Conservation (phyloP, 2,797 vertebrate species). For the Gadopsis bispinosus region DNA sequence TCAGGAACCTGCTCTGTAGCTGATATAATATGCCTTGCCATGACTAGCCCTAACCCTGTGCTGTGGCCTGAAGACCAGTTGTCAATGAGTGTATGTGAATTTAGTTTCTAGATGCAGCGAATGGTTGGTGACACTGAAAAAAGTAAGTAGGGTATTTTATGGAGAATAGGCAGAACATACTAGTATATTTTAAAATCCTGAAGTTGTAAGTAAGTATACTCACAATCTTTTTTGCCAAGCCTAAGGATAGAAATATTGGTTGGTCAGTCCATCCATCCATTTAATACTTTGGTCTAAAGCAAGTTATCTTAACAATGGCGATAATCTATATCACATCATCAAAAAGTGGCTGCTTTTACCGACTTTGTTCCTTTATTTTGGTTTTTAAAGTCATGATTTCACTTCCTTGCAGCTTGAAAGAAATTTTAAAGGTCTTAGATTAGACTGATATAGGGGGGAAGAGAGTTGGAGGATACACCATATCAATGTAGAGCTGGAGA, state of each 20-base stretch:
- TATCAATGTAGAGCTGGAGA: slow-evolving; percentile 36
- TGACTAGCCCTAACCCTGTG: not conserved
- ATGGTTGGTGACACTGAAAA: slow-evolving; percentile 25
- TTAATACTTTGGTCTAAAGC: not conserved
- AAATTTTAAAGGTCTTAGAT: not conserved
- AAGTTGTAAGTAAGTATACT: not conserved
- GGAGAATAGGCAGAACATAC: slow-evolving; percentile 5
- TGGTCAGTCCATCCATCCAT: not conserved
- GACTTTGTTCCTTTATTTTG: not conserved
- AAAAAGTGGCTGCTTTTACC: not conserved
- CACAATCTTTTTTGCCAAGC: not conserved
- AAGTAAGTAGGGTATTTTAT: slow-evolving; percentile 43
- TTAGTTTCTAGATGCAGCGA: slow-evolving; percentile 46
- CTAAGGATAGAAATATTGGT: not conserved
- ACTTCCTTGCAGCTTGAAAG: slow-evolving; percentile 1
- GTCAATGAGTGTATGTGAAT: slow-evolving; percentile 17
- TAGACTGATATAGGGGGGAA: slow-evolving; percentile 27
- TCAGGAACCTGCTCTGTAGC: slow-evolving; percentile 5
- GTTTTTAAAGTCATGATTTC: not conserved
- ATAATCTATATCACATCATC: not conserved
- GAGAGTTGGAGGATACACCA: slow-evolving; percentile 15
- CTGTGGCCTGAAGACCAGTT: slow-evolving; percentile 24
- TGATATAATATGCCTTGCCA: not conserved
- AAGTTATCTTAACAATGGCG: not conserved
- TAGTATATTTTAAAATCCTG: slow-evolving; percentile 20